phyloP scores from a whole-genome alignment of 2,888 invertebrate genomes.

The Hyposoter didymator region DNA sequence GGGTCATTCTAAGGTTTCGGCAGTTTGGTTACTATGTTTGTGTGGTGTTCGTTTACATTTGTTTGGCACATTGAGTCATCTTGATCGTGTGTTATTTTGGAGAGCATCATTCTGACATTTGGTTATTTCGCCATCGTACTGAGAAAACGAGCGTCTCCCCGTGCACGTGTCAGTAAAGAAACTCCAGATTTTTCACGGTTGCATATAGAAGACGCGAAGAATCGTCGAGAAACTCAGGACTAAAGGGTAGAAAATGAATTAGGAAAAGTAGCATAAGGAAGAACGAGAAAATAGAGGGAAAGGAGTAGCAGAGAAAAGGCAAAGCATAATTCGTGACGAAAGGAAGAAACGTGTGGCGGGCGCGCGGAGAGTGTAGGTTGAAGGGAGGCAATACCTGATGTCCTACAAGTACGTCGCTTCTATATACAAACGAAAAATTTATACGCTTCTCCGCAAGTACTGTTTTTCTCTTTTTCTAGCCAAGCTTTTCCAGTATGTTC shows the following conservation, averaged over 20 bases:
- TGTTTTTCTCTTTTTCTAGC: slow-evolving; percentile 18
- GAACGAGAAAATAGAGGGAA: slow-evolving; percentile 1
- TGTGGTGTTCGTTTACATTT: too few relatives aligned
- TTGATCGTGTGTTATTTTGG: too few relatives aligned
- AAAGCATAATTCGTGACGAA: slow-evolving; percentile 35
- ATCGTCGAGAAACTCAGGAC: neutral
- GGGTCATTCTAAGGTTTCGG: too few relatives aligned
- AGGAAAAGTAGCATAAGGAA: slow-evolving; percentile 12
- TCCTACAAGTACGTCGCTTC: slow-evolving; percentile 65
- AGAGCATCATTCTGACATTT: too few relatives aligned
- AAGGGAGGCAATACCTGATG: slow-evolving; percentile 64
- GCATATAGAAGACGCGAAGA: neutral
- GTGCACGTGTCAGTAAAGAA: neutral
- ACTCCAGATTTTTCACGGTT: neutral
- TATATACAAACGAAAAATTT: slow-evolving; percentile 67
- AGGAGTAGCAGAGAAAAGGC: slow-evolving; percentile 25
- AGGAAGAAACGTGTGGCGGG: neutral
- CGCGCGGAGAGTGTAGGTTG: slow-evolving; percentile 8
- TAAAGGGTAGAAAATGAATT: slow-evolving; percentile 6
- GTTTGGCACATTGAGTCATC: too few relatives aligned
- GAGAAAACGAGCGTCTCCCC: neutral
- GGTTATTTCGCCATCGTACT: neutral
- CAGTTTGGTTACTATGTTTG: too few relatives aligned
- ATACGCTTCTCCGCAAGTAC: slow-evolving; percentile 61
- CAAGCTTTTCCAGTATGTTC: slow-evolving; percentile 6